Evolutionary conservation across 2,113 vertebrate species (phyloP).

Genomic region (Pao palembangensis): DNA sequence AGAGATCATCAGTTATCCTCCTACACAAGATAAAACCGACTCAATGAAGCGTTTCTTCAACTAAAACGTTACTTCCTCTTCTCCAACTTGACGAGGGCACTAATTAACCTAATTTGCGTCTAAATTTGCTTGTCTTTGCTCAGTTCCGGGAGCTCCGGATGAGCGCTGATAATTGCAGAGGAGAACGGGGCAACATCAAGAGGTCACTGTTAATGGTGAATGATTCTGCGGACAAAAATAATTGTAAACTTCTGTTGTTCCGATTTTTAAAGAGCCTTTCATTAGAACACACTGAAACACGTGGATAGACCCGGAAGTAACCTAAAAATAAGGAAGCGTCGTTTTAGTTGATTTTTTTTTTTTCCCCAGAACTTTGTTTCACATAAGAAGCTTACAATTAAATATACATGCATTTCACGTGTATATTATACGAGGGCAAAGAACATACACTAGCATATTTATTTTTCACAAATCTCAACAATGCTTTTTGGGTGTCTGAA

Average conservation of each 20-base stretch:
- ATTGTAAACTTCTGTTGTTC: conserved; percentile 46
- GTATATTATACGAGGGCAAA: too few relatives aligned
- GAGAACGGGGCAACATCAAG: conserved; percentile 57
- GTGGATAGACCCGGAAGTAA: not conserved
- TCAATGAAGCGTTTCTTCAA: conserved; percentile 68
- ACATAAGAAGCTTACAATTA: too few relatives aligned
- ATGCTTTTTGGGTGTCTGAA: too few relatives aligned
- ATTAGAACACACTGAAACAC: conserved; percentile 48
- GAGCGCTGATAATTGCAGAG: conserved; percentile 71
- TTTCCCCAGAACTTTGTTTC: too few relatives aligned
- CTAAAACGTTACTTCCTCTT: conserved; percentile 68
- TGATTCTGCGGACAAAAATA: conserved; percentile 38
- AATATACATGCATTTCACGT: too few relatives aligned
- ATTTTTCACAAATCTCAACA: too few relatives aligned
- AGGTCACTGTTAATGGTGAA: conserved; percentile 54
- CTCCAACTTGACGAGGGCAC: conserved; percentile 69
- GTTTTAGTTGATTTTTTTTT: too few relatives aligned
- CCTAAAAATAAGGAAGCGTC: too few relatives aligned
- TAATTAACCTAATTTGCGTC: conserved; percentile 73
- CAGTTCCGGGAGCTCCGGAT: conserved; percentile 66
- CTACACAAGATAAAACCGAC: conserved; percentile 50
- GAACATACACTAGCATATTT: too few relatives aligned
- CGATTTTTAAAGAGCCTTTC: conserved; percentile 48
- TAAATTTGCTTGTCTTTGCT: conserved; percentile 51
- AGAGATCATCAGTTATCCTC: conserved; percentile 55